Evolutionary conservation across 1,140 invertebrate genomes (phyloP).

Genomic region (Lasaia peninsularis): DNA sequence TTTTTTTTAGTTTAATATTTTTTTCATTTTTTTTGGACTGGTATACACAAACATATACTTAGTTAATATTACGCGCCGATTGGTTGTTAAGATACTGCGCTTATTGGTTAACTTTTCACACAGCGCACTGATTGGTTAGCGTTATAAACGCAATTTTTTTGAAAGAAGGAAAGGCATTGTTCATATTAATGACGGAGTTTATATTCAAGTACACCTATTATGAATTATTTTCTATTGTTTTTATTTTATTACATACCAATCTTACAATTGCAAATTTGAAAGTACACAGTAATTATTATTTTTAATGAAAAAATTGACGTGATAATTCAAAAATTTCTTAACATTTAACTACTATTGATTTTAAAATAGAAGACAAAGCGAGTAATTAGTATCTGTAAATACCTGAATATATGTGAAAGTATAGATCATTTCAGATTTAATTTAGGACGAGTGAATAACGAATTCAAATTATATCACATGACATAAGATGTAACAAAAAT

Average conservation of each 20-base stretch:
- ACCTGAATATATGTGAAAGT: not conserved
- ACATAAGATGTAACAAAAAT: not conserved
- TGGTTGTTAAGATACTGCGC: too few relatives aligned
- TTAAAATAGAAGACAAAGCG: not conserved
- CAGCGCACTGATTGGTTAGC: too few relatives aligned
- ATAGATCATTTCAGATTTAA: not conserved
- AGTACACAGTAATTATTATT: not conserved
- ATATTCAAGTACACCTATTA: too few relatives aligned
- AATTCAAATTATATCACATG: constrained; percentile 1
- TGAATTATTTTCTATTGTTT: too few relatives aligned
- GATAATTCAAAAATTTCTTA: not conserved
- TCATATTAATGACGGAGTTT: too few relatives aligned
- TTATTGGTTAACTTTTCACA: too few relatives aligned
- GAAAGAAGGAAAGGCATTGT: too few relatives aligned
- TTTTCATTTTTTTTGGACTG: too few relatives aligned
- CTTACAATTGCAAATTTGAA: not conserved
- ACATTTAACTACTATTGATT: not conserved
- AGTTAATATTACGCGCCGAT: too few relatives aligned
- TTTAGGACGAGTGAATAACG: not conserved
- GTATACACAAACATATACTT: too few relatives aligned
- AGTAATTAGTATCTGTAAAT: not conserved
- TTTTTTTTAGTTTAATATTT: too few relatives aligned
- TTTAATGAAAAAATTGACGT: constrained; percentile 2
- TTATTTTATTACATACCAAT: not conserved
- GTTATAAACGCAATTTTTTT: too few relatives aligned